phyloP scores from a whole-genome alignment of 1,140 invertebrate genomes.

The Streblospio benedicti region DNA sequence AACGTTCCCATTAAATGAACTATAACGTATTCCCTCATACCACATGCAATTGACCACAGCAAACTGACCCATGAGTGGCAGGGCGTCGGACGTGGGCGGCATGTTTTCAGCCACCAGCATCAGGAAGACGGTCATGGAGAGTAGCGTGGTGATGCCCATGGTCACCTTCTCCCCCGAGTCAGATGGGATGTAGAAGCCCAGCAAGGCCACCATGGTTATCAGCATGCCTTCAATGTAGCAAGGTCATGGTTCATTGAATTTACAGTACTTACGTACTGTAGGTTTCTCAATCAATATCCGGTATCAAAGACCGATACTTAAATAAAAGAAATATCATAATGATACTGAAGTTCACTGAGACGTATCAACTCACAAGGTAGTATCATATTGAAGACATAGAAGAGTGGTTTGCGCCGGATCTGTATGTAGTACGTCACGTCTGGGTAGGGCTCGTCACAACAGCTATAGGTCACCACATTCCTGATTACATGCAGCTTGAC shows the following conservation, averaged over 20 bases:
- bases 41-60: no score
- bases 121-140: conserved; percentile 87
- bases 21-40: no score
- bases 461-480: conserved; percentile 63
- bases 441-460: conserved; percentile 52
- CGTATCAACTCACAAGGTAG: conserved; percentile 70
- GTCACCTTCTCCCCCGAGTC: conserved; percentile 85
- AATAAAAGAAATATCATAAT: no score
- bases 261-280: no score
- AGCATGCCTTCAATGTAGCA: no score
- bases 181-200: conserved; percentile 85
- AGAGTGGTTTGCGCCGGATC: conserved; percentile 69
- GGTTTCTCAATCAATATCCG: no score
- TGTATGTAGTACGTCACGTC: conserved; percentile 48
- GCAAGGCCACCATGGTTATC: conserved; percentile 74
- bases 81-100: conserved; percentile 81
- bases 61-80: conserved; percentile 79
- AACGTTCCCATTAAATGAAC: no score
- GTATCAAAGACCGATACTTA: no score
- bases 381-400: conserved; percentile 85
- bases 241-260: no score
- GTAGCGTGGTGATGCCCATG: conserved; percentile 73
- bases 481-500: conserved; percentile 62
- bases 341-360: no score
- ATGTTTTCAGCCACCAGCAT: conserved; percentile 85